Evolutionary conservation across 2,113 vertebrate genomes (phyloP), one percentile per base, ranked within the genome.

Genomic region (Seriola quinqueradiata): DNA sequence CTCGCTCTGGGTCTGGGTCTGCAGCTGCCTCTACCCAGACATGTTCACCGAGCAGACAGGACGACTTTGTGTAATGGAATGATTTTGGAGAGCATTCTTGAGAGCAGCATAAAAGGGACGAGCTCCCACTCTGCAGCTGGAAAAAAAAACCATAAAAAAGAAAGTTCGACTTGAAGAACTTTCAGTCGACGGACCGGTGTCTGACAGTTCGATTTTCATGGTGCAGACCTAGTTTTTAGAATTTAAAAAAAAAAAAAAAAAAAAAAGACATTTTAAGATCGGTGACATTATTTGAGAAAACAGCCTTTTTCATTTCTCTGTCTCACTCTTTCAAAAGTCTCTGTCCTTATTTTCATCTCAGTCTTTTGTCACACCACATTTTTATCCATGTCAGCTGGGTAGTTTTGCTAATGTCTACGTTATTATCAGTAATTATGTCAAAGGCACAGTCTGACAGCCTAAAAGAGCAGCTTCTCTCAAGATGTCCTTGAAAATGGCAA

Each of bases 401-500:
- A 16, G 55, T 36, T 60, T 40, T 50, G 5, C 32, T 50, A 19
- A 59, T 5, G 17, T 21, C 9, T 38, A 44, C 8, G 40, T 72
- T 55, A 40, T 69, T 70, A 46, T 65, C 23, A 25, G 58, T 81
- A 70, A 74, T 72, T 77, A n/a, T 69, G 42, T 79, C 70, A 81
- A 38, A 52, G 21, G 1, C 42, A 67, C 52, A 75, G 28, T 58
- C 4, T 36, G 64, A 52, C 55, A 54, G 55, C 38, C 8, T 23
- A 48, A 78, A 79, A 50, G 44, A 68, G 48, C 55, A 7, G 66
- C 38, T 48, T 82, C 28, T 65, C 68, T 77, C 64, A 71, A 81
- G 58, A 77, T 70, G 84, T 73, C 84, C 79, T 85, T 84, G 69
- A 81, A 83, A 88, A 79, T 65, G 63, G 46, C 70, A 84, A 83